Evolutionary conservation across 2,797 vertebrate genomes (phyloP), one percentile per base, ranked within the genome.

Genomic region (Hydrolagus colliei): DNA sequence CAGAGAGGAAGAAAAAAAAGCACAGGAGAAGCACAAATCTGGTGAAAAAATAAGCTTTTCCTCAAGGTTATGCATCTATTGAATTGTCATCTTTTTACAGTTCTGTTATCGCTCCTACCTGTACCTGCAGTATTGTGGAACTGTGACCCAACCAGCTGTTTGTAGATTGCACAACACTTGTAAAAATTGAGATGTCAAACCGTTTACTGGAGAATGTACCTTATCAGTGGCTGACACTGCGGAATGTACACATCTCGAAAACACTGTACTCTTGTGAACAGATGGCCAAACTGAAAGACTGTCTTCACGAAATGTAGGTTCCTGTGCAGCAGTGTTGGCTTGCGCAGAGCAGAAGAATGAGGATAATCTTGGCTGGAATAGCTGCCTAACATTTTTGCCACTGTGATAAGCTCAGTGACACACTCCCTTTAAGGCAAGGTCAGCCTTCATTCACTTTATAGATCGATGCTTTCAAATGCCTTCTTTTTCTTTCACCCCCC

Each of bases 101-200:
- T 80, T 80, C 62, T 9, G 1, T 80, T 63, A 67, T 67, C 10
- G 65, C 62, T 80, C 62, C 62, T 80, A 22, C 11, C 13, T 80
- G n/a, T 80, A 65, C 22, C 61, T 32, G 77, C 61, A 80, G 77
- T 62, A 65, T 0, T 14, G 78, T 67, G 12, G 9, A 61, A n/a
- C 62, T 65, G 63, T 61, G 35, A 16, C 62, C 18, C 62, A 65
- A 67, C 62, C 78, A 65, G 65, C 62, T 65, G 78, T 80, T 80
- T 61, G 32, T 22, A 80, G 78, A 80, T 63, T 80, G 62, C 65
- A 9, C 5, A 67, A 16, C 62, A 65, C 12, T 9, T 67, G 62
- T 35, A 71, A 52, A 86, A 87, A 87, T 87, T 82, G 82, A 87
- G 85, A 86, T 59, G 86, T 87, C 85, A 85, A 73, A 67, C 32